phyloP scores from a whole-genome alignment of 2,888 invertebrate species.

The Drosophila paranaensis region DNA sequence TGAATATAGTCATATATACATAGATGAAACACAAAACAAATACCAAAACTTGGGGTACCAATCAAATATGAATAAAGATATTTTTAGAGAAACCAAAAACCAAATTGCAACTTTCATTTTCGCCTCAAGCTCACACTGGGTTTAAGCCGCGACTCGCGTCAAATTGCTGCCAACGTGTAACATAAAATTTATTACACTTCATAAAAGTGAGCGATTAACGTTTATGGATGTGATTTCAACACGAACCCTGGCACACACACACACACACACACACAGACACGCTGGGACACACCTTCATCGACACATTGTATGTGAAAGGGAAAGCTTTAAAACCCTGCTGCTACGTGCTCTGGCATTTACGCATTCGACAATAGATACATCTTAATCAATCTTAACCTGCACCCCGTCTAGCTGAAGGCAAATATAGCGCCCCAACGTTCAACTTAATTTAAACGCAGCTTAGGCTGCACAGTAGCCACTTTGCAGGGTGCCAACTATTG shows the following conservation, averaged over 20 bases:
- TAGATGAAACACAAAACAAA: constrained; percentile 40
- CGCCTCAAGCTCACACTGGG: background rate
- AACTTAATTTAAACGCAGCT: constrained; percentile 34
- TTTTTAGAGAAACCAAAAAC: constrained; percentile 76
- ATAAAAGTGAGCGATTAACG: constrained; percentile 79
- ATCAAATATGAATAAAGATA: constrained; percentile 79
- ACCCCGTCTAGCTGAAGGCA: constrained; percentile 14
- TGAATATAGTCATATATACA: constrained; percentile 10
- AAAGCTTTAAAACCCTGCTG: constrained; percentile 21
- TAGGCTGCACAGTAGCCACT: background rate
- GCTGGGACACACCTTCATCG: constrained; percentile 1
- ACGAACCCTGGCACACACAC: constrained; percentile 52
- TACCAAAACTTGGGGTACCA: constrained; percentile 69
- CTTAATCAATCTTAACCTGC: constrained; percentile 74
- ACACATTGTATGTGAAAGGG: constrained; percentile 9
- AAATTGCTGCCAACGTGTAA: constrained; percentile 55
- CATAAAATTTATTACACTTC: constrained; percentile 78
- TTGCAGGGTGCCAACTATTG: constrained; percentile 10
- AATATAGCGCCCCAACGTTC: constrained; percentile 3
- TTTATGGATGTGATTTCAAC: constrained; percentile 81
- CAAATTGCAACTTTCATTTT: constrained; percentile 17
- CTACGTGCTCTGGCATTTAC: constrained; percentile 62
- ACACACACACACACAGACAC: background rate
- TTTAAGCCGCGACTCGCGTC: constrained; percentile 8
- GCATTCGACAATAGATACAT: constrained; percentile 76